Conservation (phyloP, 1,140 invertebrate species). For the Gryllus bimaculatus region DNA sequence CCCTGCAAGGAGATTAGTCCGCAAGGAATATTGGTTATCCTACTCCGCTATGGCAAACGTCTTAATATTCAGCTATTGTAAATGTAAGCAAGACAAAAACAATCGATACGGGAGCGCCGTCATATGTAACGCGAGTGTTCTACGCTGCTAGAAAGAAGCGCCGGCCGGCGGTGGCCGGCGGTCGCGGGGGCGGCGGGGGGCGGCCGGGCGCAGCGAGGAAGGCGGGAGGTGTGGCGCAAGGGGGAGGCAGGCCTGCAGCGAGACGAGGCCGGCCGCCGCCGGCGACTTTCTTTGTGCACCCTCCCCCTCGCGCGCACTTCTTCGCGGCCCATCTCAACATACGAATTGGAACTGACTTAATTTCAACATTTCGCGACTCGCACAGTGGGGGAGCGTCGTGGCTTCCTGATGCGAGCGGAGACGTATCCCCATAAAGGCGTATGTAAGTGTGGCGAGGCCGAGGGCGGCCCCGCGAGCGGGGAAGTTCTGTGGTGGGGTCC, state of each 20-base stretch:
- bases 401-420: not conserved
- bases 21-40: not conserved
- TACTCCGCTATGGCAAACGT: not conserved
- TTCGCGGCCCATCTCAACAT: slow-evolving; percentile 2
- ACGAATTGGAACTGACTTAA: slow-evolving; percentile 4
- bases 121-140: not conserved
- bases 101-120: not conserved
- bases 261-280: too few species aligned
- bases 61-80: not conserved
- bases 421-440: not conserved
- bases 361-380: not conserved
- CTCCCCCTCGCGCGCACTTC: not conserved
- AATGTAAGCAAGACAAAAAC: slow-evolving; percentile 5
- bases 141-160: not conserved
- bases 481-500: not conserved
- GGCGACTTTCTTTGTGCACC: not conserved
- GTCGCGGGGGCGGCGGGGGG: too few species aligned
- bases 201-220: too few species aligned
- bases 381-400: not conserved
- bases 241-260: not conserved
- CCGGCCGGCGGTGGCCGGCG: too few species aligned
- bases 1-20: not conserved
- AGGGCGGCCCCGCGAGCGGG: not conserved
- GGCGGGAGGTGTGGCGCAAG: too few species aligned
- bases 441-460: not conserved